A percentile compares a stretch with the other conserved stretches of the same genome.
phyloP scores from a whole-genome alignment of 2,888 invertebrate genomes.

The Lepas anatifera region DNA sequence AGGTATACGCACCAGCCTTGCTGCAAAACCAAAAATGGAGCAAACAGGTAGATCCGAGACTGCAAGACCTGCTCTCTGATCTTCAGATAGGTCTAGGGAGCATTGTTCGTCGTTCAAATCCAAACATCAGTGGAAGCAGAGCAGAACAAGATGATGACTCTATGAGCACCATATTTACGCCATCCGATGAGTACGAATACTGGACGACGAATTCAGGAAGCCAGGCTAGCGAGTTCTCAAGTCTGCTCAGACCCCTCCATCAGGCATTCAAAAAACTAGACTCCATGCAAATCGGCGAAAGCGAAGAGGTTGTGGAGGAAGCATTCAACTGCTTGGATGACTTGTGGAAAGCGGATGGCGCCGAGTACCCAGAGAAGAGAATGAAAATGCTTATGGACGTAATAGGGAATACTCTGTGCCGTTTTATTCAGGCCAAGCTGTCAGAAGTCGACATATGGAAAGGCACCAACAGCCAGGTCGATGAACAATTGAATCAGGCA shows the following conservation, averaged over 20 bases:
- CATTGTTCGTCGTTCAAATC: constrained; percentile 27
- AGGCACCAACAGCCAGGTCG: constrained; percentile 45
- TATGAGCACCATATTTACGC: neutral
- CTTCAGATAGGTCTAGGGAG: constrained; percentile 38
- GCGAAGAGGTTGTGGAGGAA: constrained; percentile 68
- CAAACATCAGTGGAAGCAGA: constrained; percentile 18
- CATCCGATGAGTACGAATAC: constrained; percentile 14
- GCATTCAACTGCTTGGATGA: constrained; percentile 79
- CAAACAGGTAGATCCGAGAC: constrained; percentile 37
- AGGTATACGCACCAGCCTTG: constrained; percentile 43
- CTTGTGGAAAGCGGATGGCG: constrained; percentile 72
- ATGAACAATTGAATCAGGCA: constrained; percentile 36
- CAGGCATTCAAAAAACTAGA: constrained; percentile 27
- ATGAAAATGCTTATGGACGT: constrained; percentile 80
- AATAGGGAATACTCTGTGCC: constrained; percentile 41
- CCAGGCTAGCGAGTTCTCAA: neutral
- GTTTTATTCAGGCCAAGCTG: constrained; percentile 35
- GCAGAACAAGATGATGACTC: constrained; percentile 16
- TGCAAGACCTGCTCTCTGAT: constrained; percentile 37
- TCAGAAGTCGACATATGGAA: constrained; percentile 46
- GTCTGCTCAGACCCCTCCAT: neutral
- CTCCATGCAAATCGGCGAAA: constrained; percentile 36
- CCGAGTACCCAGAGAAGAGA: constrained; percentile 63
- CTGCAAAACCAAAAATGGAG: constrained; percentile 35
- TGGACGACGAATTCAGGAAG: too few relatives aligned